These are phyloP conservation scores for Crocodylus rhombifer DNA, from an alignment of 2,797 vertebrate genomes.

Conservation along the genomic window DNA sequence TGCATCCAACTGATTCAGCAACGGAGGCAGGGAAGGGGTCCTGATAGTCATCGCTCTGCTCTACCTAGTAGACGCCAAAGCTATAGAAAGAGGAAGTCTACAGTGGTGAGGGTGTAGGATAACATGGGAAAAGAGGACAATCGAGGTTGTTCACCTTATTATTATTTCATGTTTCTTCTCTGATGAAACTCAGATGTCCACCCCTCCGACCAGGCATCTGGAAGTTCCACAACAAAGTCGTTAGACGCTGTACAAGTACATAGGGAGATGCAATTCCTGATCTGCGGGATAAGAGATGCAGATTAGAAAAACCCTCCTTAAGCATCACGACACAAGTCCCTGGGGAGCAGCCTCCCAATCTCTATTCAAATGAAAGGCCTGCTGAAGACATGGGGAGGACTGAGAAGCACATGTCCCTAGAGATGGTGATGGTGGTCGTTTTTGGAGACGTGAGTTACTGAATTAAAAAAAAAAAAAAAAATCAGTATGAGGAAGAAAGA, in stretches of 20 bases:
- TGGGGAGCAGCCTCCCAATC: background rate
- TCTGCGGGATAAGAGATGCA: background rate
- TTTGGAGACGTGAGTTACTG: slow-evolving; percentile 52
- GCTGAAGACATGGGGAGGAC: background rate
- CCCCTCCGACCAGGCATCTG: background rate
- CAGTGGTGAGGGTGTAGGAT: background rate
- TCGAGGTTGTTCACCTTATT: background rate
- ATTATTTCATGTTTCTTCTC: background rate
- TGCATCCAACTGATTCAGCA: background rate
- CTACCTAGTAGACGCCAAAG: background rate
- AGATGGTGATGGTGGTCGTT: background rate
- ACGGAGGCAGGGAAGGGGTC: background rate
- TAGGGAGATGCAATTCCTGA: background rate
- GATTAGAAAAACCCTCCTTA: background rate
- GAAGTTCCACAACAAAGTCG: background rate
- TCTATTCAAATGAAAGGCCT: background rate
- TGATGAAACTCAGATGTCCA: background rate
- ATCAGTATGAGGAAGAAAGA: slow-evolving; percentile 61
- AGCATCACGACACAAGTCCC: background rate
- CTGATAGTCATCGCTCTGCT: background rate
- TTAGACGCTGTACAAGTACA: background rate
- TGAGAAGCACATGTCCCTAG: background rate
- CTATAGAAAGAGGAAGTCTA: background rate
- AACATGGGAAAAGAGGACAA: background rate
- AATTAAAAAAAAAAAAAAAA: slow-evolving; percentile 53